phyloP scores from a whole-genome alignment of 2,113 vertebrate genomes.

The Cairina moschata region DNA sequence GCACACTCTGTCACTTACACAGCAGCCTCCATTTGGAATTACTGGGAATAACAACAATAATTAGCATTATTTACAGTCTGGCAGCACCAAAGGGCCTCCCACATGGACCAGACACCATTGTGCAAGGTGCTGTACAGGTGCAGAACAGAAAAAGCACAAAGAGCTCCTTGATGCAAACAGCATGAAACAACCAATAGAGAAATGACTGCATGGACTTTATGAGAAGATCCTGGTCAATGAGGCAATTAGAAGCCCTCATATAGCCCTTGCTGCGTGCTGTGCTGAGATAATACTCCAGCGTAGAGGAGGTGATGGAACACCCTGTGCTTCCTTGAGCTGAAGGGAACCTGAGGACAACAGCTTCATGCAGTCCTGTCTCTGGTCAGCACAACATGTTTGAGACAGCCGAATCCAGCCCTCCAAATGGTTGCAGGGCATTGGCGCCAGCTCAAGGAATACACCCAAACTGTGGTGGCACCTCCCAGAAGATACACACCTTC shows the following conservation, averaged over 20 bases:
- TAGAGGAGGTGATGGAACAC: not conserved
- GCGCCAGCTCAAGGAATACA: not conserved
- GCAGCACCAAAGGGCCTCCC: not conserved
- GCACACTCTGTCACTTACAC: not conserved
- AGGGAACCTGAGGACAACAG: not conserved
- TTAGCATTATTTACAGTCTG: not conserved
- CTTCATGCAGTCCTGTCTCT: not conserved
- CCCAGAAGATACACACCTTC: not conserved
- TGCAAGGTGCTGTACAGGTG: not conserved
- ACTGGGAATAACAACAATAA: not conserved
- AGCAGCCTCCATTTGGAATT: not conserved
- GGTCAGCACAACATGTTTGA: not conserved
- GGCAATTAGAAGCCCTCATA: not conserved
- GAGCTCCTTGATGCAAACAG: not conserved
- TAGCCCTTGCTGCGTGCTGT: not conserved
- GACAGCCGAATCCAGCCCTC: rapidly evolving
- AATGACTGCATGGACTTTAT: not conserved
- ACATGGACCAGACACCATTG: not conserved
- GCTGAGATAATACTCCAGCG: not conserved
- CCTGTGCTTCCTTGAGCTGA: not conserved
- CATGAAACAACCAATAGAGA: not conserved
- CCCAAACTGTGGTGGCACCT: not conserved
- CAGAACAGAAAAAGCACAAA: not conserved
- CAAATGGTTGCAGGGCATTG: not conserved
- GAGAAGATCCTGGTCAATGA: not conserved